phyloP scores from a whole-genome alignment of 1,140 invertebrate genomes.

The Caenorhabditis briggsae region DNA sequence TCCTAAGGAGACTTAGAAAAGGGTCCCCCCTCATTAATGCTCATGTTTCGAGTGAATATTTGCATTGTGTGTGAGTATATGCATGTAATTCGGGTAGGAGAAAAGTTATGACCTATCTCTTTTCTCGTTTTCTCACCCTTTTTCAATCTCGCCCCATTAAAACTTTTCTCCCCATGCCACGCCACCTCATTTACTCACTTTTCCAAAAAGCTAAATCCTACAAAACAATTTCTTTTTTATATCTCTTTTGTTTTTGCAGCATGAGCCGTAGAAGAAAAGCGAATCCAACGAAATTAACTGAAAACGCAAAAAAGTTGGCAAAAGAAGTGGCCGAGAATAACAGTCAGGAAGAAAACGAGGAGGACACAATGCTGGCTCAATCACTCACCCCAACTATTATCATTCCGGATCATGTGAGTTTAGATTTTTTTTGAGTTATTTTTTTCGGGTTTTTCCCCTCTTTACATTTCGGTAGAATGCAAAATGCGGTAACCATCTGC shows the following conservation, averaged over 20 bases:
- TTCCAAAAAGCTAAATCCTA: background rate
- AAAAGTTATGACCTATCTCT: conserved; percentile 35
- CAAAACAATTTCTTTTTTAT: too few species aligned
- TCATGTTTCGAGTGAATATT: conserved; percentile 51
- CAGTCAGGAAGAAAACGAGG: conserved; percentile 46
- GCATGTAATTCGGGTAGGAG: conserved; percentile 27
- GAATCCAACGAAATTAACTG: conserved; percentile 53
- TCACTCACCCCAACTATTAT: background rate
- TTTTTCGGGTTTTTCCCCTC: too few species aligned
- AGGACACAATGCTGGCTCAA: background rate
- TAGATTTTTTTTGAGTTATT: background rate
- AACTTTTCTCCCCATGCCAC: background rate
- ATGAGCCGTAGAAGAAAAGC: conserved; percentile 61
- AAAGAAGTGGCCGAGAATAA: background rate
- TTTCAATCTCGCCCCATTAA: background rate
- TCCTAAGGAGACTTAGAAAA: background rate
- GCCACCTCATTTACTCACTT: background rate
- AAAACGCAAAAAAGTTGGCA: conserved; percentile 30
- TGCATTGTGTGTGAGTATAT: conserved; percentile 50
- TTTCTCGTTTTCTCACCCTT: background rate
- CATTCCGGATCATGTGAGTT: conserved; percentile 38
- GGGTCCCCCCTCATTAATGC: conserved; percentile 44
- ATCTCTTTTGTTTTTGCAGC: conserved; percentile 46
- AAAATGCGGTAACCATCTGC: conserved; percentile 11
- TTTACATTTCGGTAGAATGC: background rate